Evolutionary conservation across 2,888 invertebrate genomes (phyloP).

Genomic region (Formica aserva): DNA sequence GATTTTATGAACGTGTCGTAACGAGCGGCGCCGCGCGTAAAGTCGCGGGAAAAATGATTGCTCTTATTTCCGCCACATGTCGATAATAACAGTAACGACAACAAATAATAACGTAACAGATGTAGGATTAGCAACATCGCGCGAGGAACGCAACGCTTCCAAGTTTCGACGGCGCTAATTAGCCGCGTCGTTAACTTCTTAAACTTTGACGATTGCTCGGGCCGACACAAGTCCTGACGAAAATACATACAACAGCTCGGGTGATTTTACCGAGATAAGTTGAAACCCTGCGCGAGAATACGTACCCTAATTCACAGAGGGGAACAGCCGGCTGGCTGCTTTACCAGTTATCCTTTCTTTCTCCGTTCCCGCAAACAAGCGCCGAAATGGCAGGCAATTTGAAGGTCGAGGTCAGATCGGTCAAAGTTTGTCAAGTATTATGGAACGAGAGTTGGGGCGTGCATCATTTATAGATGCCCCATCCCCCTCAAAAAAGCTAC

Average conservation of each 20-base stretch:
- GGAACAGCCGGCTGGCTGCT: constrained; percentile 56
- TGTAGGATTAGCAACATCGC: not conserved
- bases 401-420: constrained; percentile 59
- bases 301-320: constrained; percentile 59
- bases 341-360: constrained; percentile 67
- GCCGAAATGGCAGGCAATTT: constrained; percentile 63
- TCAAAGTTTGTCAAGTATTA: constrained; percentile 51
- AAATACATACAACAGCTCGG: constrained; percentile 61
- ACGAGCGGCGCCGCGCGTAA: constrained; percentile 57
- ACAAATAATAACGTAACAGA: not conserved
- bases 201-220: constrained; percentile 9
- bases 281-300: constrained; percentile 54
- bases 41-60: not conserved
- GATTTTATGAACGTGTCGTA: constrained; percentile 17
- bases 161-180: constrained; percentile 57
- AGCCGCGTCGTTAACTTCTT: constrained; percentile 55
- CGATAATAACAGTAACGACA: not conserved
- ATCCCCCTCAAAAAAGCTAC: not conserved
- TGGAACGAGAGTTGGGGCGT: constrained; percentile 20
- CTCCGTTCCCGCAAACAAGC: constrained; percentile 50
- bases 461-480: constrained; percentile 14
- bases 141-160: not conserved
- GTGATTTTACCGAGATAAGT: constrained; percentile 61
- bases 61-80: not conserved
- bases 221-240: constrained; percentile 47